A percentile compares a stretch with the other conserved stretches of the same genome.
Conservation (phyloP, 2,113 vertebrate genomes). For the Phrynocephalus versicolor region DNA sequence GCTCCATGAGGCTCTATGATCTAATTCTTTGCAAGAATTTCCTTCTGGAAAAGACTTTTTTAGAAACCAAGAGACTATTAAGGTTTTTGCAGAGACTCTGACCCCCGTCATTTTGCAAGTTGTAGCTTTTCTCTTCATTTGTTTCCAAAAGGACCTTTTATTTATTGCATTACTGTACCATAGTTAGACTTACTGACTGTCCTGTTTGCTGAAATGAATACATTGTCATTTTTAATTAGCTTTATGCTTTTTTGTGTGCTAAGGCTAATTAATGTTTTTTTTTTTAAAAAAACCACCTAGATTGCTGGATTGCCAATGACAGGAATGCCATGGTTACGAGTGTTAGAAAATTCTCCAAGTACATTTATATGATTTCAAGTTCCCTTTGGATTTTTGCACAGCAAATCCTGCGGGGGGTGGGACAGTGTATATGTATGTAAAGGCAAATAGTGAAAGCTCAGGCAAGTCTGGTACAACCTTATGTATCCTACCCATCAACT, state of each 20-base stretch:
- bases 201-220: conserved; percentile 75
- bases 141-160: conserved; percentile 50
- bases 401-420: conserved; percentile 61
- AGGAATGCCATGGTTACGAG: conserved; percentile 73
- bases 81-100: not conserved
- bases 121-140: not conserved
- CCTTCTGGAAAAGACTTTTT: conserved; percentile 18
- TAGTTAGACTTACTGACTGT: conserved; percentile 50
- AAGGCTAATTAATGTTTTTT: conserved; percentile 80
- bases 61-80: not conserved
- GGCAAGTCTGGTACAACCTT: not conserved
- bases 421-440: conserved; percentile 36
- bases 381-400: conserved; percentile 66
- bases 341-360: conserved; percentile 71
- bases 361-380: conserved; percentile 55
- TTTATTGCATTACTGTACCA: conserved; percentile 32
- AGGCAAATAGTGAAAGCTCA: conserved; percentile 58
- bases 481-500: not conserved
- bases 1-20: too few species aligned
- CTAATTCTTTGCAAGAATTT: not conserved
- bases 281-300: conserved; percentile 70
- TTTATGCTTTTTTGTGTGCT: conserved; percentile 74
- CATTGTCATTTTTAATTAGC: conserved; percentile 83
- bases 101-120: not conserved
- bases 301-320: conserved; percentile 80